Base-by-base conservation (phyloP, 2,888 invertebrate genomes). In the Nemapogon koenigi region DNA sequence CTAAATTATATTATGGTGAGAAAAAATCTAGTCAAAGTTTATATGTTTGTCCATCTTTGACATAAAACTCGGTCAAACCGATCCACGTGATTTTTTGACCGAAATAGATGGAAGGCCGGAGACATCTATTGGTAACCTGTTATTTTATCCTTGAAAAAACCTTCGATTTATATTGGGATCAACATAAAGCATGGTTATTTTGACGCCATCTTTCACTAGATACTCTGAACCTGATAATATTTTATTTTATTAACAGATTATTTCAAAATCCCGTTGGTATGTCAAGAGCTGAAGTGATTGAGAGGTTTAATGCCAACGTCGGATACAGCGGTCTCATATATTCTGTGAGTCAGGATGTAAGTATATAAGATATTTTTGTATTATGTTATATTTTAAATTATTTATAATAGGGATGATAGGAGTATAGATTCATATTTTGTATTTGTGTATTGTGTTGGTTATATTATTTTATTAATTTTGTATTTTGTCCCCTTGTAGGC, bases 261-360 rank as follows among this genome's bases (percentile, higher is more conserved):
- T 82, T 85, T 46, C 84, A 84, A 46, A 82, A 83, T 47, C 82
- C 83, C 33, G 81, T 81, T 30, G 62, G 70, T 13, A 82, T 81
- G 67, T 45, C 50, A 2, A 71, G 84, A 7, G 72, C 87, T 16
- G 94, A 96, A 61, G 90, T 94, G 49, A 86, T 99, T 15, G 89
- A 92, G 49, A 81, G 98, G 43, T 99, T 99, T 72, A 99, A 99
- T 76, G 92, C 95, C 35, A 99, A 99, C 70, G 87, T 97, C 52
- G 94, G 98, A 2, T 99, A 98, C 78, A 97, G 94, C 69, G 99
- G 99, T 14, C 86, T 99, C 35, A 86, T 94, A 46, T 97, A 98
- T 72, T 94, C 97, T 49, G 90, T 95, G 46, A 93, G 95, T 16
- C 94, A 95, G 80, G 98, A 98, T 73, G 97, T 96, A 83, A 85